Conservation (phyloP, 2,888 invertebrate genomes). For the Drosophila neotestacea region DNA sequence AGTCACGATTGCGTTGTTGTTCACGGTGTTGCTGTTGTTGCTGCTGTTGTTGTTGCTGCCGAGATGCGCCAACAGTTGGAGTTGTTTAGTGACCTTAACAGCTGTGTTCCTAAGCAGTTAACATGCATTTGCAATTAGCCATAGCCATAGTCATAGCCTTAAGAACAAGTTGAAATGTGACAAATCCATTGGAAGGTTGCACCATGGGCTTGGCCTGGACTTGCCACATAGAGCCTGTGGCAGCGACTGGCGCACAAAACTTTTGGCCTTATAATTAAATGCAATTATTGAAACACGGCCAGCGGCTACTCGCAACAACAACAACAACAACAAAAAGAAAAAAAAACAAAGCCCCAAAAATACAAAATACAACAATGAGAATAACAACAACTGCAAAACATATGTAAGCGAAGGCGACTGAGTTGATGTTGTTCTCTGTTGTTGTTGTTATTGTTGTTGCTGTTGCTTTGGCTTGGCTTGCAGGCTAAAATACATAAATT, state of each 20-base stretch:
- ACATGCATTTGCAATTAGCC: conserved; percentile 76
- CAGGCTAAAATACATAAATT: conserved; percentile 81
- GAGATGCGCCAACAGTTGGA: conserved; percentile 62
- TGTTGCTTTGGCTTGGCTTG: conserved; percentile 32
- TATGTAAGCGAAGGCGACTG: conserved; percentile 67
- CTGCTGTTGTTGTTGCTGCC: too few relatives aligned
- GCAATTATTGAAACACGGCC: conserved; percentile 82
- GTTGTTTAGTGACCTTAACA: conserved; percentile 62
- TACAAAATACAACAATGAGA: conserved; percentile 44
- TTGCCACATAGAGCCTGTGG: conserved; percentile 44
- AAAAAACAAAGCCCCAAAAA: conserved; percentile 40
- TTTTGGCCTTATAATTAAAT: conserved; percentile 82
- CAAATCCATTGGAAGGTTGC: conserved; percentile 65
- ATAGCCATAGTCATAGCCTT: conserved; percentile 35
- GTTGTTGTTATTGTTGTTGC: conserved; percentile 4
- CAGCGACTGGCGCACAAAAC: conserved; percentile 30
- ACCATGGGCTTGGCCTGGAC: conserved; percentile 55
- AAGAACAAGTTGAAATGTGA: conserved; percentile 54
- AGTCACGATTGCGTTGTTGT: conserved; percentile 54
- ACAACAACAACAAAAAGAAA: too few relatives aligned
- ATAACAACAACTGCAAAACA: conserved; percentile 58
- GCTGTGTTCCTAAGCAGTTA: conserved; percentile 52
- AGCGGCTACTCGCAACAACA: conserved; percentile 52
- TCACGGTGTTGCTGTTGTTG: conserved; percentile 20
- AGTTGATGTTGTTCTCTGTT: conserved; percentile 38